Evolutionary conservation across 2,113 vertebrate species (phyloP), one percentile per base, ranked within the genome.

Genomic region (Pyrgilauda ruficollis): DNA sequence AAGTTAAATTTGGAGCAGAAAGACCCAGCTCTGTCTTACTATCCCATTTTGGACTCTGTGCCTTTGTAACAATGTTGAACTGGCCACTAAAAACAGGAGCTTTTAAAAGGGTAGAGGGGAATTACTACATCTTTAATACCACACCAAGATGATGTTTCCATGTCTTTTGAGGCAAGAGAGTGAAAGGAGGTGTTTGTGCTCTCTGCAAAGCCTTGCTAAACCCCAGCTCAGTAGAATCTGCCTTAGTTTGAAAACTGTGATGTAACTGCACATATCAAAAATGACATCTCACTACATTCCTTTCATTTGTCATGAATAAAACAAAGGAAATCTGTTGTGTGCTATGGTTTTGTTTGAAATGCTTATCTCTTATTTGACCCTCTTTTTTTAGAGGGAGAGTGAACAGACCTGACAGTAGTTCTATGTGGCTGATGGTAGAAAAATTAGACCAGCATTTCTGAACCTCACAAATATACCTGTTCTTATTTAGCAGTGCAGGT

Each of bases 241-340:
- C 88, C 39, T 22, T 14, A 33, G 52, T 66, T 67, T 74, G 39
- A 44, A 82, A 77, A 15, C 61, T 50, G 31, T 33, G 26, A 62
- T 30, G 21, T 20, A 73, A 76, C 35, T 35, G 24, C n/a, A 23
- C 41, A 2, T 30, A 63, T 75, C 7, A 64, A n/a, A 80, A 73
- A 14, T 39, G 3, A 17, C 15, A 11, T 30, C 43, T 52, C 31
- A 9, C 59, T 35, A 22, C 0, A 0, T 30, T 44, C 39, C 50
- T 74, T 77, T 59, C 55, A n/a, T 70, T 75, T 84, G 78, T 39
- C 23, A 13, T 31, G 33, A 79, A 72, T 58, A 58, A 68, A 82
- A 50, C 62, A 88, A 35, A 47, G 17, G 28, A 35, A 63, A 43
- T 52, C 18, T 88, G 6, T 37, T 49, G 14, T 13, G 17, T 76